Percentiles rank a stretch among this genome's conserved stretches.
Conservation (phyloP, 2,113 vertebrate genomes). For the Austrofundulus limnaeus region DNA sequence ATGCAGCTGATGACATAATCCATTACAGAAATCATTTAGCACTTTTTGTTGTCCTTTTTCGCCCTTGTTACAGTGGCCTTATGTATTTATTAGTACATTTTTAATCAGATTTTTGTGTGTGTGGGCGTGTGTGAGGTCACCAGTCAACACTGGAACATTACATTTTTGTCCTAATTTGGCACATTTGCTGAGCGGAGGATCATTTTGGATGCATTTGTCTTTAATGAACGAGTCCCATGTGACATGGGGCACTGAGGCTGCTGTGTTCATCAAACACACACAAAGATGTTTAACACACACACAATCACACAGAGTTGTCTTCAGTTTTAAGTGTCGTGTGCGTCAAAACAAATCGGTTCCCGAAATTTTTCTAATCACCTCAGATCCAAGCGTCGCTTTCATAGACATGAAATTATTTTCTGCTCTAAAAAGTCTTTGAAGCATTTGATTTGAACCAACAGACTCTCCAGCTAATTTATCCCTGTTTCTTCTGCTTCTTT, state of each 20-base stretch:
- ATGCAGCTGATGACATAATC: slow-evolving; percentile 2
- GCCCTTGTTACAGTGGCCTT: neutral
- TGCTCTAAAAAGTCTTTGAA: slow-evolving; percentile 15
- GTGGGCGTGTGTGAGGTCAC: neutral
- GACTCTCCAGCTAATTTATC: slow-evolving; percentile 1
- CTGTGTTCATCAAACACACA: slow-evolving; percentile 17
- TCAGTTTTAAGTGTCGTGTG: neutral
- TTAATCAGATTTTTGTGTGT: neutral
- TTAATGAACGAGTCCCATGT: slow-evolving; percentile 31
- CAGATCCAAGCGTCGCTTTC: neutral
- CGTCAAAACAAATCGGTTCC: neutral
- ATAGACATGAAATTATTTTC: neutral
- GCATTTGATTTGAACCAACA: slow-evolving; percentile 7
- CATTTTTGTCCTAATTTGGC: slow-evolving; percentile 26
- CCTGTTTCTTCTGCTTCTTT: slow-evolving; percentile 22
- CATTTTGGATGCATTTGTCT: slow-evolving; percentile 15
- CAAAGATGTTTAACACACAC: neutral
- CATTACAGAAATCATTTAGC: neutral
- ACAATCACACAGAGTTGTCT: no score
- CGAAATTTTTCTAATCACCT: slow-evolving; percentile 8
- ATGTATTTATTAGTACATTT: neutral
- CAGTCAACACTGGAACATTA: slow-evolving; percentile 7
- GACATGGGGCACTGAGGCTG: slow-evolving; percentile 25
- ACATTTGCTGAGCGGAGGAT: neutral
- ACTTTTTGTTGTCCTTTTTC: slow-evolving; percentile 2